Base-by-base conservation (phyloP, 2,888 invertebrate species). In the Subacronicta megacephala region DNA sequence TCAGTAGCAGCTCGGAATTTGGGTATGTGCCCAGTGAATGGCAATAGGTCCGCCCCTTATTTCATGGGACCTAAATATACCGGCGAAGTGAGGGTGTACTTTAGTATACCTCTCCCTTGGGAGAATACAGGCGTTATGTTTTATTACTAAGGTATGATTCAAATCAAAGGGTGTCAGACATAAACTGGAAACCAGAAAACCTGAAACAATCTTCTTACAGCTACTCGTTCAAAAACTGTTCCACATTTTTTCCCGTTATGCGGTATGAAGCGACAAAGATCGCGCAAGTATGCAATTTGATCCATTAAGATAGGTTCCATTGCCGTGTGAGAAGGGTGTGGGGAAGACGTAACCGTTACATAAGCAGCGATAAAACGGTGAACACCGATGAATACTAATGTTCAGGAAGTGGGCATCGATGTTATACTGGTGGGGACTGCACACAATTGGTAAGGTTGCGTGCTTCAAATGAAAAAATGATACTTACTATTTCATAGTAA, bases 301-400 rank as follows among this genome's bases (percentile, higher is more conserved):
- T 40, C 26, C 33, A 37, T 43, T 23, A 44, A 41, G 40, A 42
- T 56, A 62, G 55, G 46, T 64, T 69, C 60, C 61, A 63, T 64
- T 60, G 57, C 58, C n/a, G 53, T 37, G 20, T 52, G 23, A 31
- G 18, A 20, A 54, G 40, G 51, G 50, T 12, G 43, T 13, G 40
- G 17, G 45, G 47, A 31, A 16, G 52, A 57, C 63, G 63, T 62
- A 68, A 75, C 78, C 58, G 75, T 82, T 81, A 74, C 72, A 67
- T 74, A 78, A 78, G 66, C 57, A 43, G 45, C 64, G 54, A 74
- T 72, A 76, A 62, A 64, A 38, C 36, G 15, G 46, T 41, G 37
- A 58, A 61, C 59, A 50, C 47, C 44, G 38, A 26, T 38, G 79
- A 67, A 82, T 81, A 61, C 49, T 72, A 83, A 83, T 80, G 59